A percentile compares a stretch with the other conserved stretches of the same genome.
phyloP scores from a whole-genome alignment of 2,888 invertebrate species.

The Aphidius colemani region DNA sequence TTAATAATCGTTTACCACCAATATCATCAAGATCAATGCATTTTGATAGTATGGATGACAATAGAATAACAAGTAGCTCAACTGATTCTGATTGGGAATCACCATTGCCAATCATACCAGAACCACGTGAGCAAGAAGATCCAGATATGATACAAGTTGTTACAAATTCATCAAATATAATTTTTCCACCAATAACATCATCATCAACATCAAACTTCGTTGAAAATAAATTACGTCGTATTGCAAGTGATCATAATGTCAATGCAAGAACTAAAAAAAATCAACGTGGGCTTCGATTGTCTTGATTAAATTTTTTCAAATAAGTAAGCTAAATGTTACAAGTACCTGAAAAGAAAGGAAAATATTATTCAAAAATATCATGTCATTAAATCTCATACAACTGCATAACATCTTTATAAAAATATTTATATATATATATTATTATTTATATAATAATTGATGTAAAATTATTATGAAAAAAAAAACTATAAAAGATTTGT shows the following conservation, averaged over 20 bases:
- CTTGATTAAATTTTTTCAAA: neutral
- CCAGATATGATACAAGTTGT: constrained; percentile 48
- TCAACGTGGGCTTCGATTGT: constrained; percentile 8
- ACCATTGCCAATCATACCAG: constrained; percentile 51
- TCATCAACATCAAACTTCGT: constrained; percentile 30
- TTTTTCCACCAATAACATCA: constrained; percentile 50
- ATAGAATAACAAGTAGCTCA: constrained; percentile 47
- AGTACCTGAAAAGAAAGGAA: constrained; percentile 24
- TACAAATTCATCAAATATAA: constrained; percentile 46
- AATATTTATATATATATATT: too few relatives aligned
- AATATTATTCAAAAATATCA: neutral
- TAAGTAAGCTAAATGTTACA: constrained; percentile 12
- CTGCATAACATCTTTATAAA: too few relatives aligned
- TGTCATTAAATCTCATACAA: neutral
- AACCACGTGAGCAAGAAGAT: constrained; percentile 47
- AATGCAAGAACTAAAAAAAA: constrained; percentile 27
- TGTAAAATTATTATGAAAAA: too few relatives aligned
- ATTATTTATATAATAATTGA: too few relatives aligned
- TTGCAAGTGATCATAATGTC: constrained; percentile 43
- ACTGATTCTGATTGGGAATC: constrained; percentile 53
- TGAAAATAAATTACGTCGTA: constrained; percentile 42
- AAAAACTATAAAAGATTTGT: too few relatives aligned
- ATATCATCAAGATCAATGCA: constrained; percentile 54
- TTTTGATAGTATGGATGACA: constrained; percentile 44
- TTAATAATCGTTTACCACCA: constrained; percentile 67